phyloP scores from a whole-genome alignment of 2,888 invertebrate species.

The Chesias legatella region DNA sequence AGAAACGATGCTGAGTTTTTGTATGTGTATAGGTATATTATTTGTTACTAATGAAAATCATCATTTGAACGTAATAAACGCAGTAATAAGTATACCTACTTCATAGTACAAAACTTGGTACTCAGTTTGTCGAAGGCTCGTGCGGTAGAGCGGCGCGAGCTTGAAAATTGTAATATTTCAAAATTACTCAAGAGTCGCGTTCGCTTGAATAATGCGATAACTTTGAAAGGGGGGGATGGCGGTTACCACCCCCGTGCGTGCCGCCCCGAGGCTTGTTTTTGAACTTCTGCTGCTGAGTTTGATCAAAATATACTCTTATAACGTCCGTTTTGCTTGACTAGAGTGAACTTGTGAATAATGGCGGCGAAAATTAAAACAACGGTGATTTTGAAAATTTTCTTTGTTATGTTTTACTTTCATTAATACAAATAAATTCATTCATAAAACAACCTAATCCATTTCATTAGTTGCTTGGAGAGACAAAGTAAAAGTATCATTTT shows the following conservation, averaged over 20 bases:
- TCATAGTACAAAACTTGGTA: constrained; percentile 39
- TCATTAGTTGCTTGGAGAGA: no score
- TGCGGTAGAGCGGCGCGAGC: constrained; percentile 52
- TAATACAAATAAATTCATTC: no score
- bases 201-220: constrained; percentile 78
- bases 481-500: no score
- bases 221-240: constrained; percentile 58
- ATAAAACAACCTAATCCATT: no score
- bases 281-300: constrained; percentile 73
- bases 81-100: constrained; percentile 33
- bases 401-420: no score
- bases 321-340: constrained; percentile 51
- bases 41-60: constrained; percentile 5
- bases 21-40: no score
- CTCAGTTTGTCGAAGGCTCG: constrained; percentile 50
- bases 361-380: background rate
- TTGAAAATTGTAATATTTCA: constrained; percentile 80
- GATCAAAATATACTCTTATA: constrained; percentile 70
- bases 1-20: no score
- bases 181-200: constrained; percentile 81
- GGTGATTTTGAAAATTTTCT: no score
- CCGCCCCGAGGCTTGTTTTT: constrained; percentile 67
- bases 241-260: constrained; percentile 60
- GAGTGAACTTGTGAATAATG: background rate
- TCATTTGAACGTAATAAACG: constrained; percentile 28